Evolutionary conservation across 2,888 invertebrate genomes (phyloP).

Genomic region (Diaprepes abbreviatus): DNA sequence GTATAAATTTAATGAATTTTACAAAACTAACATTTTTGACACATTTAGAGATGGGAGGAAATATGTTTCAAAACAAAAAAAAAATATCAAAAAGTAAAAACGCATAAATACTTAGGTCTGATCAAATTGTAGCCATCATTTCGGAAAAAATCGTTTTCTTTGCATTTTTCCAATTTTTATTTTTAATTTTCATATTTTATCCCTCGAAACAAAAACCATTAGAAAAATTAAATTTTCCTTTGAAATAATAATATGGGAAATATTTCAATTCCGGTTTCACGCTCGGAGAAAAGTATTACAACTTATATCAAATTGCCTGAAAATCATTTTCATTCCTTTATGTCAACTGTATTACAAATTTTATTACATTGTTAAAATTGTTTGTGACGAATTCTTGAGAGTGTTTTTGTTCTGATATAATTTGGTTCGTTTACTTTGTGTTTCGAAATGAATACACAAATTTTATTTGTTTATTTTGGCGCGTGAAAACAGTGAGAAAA

Average conservation of each 20-base stretch:
- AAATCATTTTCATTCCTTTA: background rate
- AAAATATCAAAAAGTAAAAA: no score
- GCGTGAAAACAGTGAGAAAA: background rate
- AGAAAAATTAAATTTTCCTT: background rate
- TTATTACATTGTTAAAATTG: conserved; percentile 13
- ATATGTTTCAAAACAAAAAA: no score
- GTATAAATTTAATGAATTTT: no score
- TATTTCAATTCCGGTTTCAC: background rate
- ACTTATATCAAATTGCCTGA: background rate
- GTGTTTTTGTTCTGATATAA: background rate
- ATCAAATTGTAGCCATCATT: no score
- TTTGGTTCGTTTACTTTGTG: background rate
- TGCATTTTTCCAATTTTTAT: no score
- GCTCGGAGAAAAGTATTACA: background rate
- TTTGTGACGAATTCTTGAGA: background rate
- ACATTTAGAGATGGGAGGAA: no score
- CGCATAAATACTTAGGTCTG: no score
- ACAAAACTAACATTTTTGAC: no score
- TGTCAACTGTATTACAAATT: background rate
- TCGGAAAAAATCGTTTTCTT: no score
- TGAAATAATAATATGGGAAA: background rate
- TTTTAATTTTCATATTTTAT: no score
- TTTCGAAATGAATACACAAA: background rate
- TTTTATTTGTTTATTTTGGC: conserved; percentile 3
- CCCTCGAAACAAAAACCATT: no score